Base-by-base conservation (phyloP, 2,888 invertebrate species). In the Chelonus formosanus region DNA sequence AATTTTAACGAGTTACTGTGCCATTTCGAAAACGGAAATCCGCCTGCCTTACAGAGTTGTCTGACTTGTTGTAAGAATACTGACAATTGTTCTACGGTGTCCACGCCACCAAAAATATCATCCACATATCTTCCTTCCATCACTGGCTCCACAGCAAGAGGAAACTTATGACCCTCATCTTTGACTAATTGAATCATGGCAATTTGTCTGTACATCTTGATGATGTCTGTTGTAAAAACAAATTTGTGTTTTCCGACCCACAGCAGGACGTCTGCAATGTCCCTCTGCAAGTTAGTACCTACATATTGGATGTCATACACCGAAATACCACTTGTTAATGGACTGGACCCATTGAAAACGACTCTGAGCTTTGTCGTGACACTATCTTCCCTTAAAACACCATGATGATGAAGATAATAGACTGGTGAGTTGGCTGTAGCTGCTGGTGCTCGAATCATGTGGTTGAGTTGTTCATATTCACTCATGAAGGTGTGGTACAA, bases 331-430 rank as follows among this genome's bases (percentile, higher is more conserved):
- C 72, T 70, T 0, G 69, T 50, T 3, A 78, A 62, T 35, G 67
- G 70, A 3, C 73, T 72, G 0, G 79, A 78, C 0, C 75, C 80
- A 45, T 81, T 77, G 64, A 79, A 80, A 0, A 82, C 81, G 0
- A 81, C 79, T 4, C 79, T 58, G 0, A 79, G 34, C 36, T 78
- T 78, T 0, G 80, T 80, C 0, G 80, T 80, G 5, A 75, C 68
- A 60, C 78, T 79, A 3, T 68, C 62, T 6, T 75, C 61, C 10
- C 77, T 76, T 0, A 80, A 57, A 0, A 84, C 80, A 0, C 77
- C 74, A 61, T 82, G 67, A 6, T 62, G 50, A 0, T 61, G 63
- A 1, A 66, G 40, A 20, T 55, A 65, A 10, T 63, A 66, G n/a
- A n/a, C n/a, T 6, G 5, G 40, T 45, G 59, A 8, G 5, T 5